phyloP scores from a whole-genome alignment of 2,113 vertebrate genomes.

The Pangasianodon gigas region DNA sequence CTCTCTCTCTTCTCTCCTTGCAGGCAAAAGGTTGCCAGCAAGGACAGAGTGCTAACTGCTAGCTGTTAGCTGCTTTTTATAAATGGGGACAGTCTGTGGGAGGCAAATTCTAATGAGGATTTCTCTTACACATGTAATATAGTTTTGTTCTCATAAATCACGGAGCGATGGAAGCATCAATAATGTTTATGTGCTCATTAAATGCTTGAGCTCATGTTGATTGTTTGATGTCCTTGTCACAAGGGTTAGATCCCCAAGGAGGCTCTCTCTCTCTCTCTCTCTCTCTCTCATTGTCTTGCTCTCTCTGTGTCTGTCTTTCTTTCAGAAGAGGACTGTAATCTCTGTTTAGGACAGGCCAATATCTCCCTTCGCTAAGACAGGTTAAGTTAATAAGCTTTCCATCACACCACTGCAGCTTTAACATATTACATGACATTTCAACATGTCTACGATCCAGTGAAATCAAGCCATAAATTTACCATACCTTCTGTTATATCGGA shows the following conservation, averaged over 20 bases:
- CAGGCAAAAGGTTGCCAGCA: constrained; percentile 72
- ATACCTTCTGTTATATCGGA: neutral
- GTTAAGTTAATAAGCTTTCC: constrained; percentile 30
- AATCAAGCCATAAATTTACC: constrained; percentile 16
- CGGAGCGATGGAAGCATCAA: constrained; percentile 55
- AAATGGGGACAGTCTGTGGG: constrained; percentile 62
- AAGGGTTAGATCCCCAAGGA: constrained; percentile 45
- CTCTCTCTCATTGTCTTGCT: neutral
- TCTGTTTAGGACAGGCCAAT: neutral
- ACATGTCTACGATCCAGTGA: constrained; percentile 3
- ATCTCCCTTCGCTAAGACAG: neutral
- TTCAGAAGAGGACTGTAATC: constrained; percentile 16
- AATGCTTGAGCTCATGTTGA: constrained; percentile 53
- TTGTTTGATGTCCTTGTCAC: constrained; percentile 53
- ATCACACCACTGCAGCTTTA: neutral
- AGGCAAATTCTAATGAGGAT: constrained; percentile 69
- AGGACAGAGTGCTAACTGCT: constrained; percentile 67
- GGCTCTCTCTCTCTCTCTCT: constrained; percentile 18
- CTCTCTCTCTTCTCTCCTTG: constrained; percentile 34
- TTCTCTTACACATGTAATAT: constrained; percentile 55
- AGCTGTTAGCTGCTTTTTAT: constrained; percentile 60
- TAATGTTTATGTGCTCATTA: constrained; percentile 60
- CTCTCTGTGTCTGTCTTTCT: neutral
- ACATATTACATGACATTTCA: constrained; percentile 11
- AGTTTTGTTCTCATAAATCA: constrained; percentile 61